Percentiles rank a stretch among this genome's conserved stretches.
Evolutionary conservation across 2,113 vertebrate genomes (phyloP).

Genomic region (Alligator mississippiensis): DNA sequence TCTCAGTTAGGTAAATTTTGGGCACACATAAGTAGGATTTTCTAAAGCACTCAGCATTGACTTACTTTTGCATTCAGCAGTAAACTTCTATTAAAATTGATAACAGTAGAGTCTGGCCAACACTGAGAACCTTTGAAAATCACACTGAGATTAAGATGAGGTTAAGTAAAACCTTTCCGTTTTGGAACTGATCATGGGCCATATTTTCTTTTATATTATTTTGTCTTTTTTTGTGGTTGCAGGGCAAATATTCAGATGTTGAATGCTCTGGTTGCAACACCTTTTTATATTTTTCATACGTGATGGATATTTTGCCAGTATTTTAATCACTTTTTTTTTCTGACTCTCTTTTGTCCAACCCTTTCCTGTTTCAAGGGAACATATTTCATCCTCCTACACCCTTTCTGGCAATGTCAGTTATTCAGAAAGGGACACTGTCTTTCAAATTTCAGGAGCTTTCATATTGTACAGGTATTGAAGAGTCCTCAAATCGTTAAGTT

Average conservation of each 20-base stretch:
- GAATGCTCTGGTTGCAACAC: neutral
- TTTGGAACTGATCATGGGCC: neutral
- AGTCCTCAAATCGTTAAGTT: conserved; percentile 38
- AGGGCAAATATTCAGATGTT: neutral
- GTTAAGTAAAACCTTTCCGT: neutral
- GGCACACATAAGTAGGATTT: neutral
- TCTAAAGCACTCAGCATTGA: neutral
- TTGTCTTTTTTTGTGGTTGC: neutral
- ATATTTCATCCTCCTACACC: conserved; percentile 23
- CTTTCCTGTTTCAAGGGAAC: neutral
- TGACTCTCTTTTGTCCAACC: neutral
- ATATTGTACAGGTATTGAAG: conserved; percentile 25
- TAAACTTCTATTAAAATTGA: neutral
- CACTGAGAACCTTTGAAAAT: neutral
- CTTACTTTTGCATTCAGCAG: neutral
- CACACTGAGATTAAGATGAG: neutral
- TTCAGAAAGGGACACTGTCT: conserved; percentile 45
- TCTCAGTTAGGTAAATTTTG: neutral
- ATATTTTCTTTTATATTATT: neutral
- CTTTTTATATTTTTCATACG: accelerated
- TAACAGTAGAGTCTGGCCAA: accelerated
- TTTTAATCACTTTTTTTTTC: neutral
- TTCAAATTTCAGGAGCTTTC: conserved; percentile 53
- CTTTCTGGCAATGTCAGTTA: neutral
- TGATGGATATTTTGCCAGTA: neutral